A percentile compares a stretch with the other conserved stretches of the same genome.
phyloP scores from a whole-genome alignment of 1,140 invertebrate genomes.

The Manduca sexta region DNA sequence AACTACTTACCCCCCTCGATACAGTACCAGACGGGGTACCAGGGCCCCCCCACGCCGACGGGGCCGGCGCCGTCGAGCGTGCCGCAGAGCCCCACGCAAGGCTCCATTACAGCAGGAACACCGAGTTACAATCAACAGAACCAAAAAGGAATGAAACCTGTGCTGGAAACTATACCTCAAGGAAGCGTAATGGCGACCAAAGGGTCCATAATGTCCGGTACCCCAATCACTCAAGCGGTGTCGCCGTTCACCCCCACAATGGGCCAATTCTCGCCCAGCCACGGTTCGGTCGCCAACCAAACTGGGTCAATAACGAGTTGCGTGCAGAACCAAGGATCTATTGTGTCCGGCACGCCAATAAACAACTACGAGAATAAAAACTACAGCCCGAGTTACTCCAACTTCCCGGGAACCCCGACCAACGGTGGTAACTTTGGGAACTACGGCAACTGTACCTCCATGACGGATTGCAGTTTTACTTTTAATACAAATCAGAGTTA shows the following conservation, averaged over 20 bases:
- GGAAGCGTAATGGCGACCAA: slow-evolving; percentile 39
- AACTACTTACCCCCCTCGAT: slow-evolving; percentile 82
- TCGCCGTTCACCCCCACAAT: slow-evolving; percentile 13
- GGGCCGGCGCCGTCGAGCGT: slow-evolving; percentile 11
- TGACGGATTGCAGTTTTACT: not conserved
- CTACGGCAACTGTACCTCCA: not conserved
- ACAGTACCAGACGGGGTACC: slow-evolving; percentile 47
- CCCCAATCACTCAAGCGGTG: slow-evolving; percentile 9
- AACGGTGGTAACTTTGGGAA: slow-evolving; percentile 6
- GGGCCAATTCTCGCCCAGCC: slow-evolving; percentile 11
- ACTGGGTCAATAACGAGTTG: slow-evolving; percentile 12
- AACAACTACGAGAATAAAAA: not conserved
- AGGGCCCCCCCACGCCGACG: slow-evolving; percentile 24
- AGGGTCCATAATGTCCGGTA: slow-evolving; percentile 24
- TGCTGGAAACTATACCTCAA: slow-evolving; percentile 54
- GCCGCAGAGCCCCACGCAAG: slow-evolving; percentile 28
- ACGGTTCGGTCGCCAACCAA: slow-evolving; percentile 6
- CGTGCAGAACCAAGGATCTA: slow-evolving; percentile 12
- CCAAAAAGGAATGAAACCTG: slow-evolving; percentile 43
- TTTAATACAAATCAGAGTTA: no score
- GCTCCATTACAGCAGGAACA: slow-evolving; percentile 41
- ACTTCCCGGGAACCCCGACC: no score
- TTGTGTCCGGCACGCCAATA: slow-evolving; percentile 29
- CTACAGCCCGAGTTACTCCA: no score
- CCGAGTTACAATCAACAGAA: slow-evolving; percentile 69